Evolutionary conservation across 1,140 invertebrate genomes (phyloP).

Genomic region (Uloborus diversus): DNA sequence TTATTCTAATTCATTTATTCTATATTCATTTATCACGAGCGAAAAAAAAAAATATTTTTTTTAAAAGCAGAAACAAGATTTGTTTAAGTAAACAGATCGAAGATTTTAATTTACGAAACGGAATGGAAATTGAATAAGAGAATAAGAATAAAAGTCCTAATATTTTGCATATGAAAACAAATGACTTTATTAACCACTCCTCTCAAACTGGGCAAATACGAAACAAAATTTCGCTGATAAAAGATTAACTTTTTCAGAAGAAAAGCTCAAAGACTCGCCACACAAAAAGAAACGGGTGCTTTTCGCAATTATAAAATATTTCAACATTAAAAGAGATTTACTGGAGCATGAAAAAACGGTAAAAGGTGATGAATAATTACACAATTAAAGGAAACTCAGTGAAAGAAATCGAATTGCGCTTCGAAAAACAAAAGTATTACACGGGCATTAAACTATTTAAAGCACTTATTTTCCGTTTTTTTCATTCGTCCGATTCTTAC

Average conservation of each 20-base stretch:
- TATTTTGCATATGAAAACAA: conserved; percentile 26
- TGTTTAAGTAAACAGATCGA: conserved; percentile 8
- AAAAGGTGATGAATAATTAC: conserved; percentile 49
- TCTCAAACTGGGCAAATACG: conserved; percentile 25
- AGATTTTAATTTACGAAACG: conserved; percentile 15
- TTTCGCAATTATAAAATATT: conserved; percentile 48
- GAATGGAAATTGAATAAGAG: background rate
- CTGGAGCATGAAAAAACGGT: conserved; percentile 14
- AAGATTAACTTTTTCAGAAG: conserved; percentile 10
- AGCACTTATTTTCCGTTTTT: conserved; percentile 22
- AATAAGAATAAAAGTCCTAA: background rate
- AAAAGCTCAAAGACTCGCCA: background rate
- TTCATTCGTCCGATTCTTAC: background rate
- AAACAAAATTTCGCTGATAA: conserved; percentile 37
- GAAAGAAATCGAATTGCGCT: conserved; percentile 16
- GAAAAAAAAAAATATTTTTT: background rate
- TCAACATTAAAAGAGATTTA: background rate
- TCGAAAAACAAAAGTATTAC: background rate
- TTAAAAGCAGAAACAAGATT: background rate
- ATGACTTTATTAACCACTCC: conserved; percentile 47
- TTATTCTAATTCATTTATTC: background rate
- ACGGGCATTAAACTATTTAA: conserved; percentile 20
- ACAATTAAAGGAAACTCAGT: conserved; percentile 27
- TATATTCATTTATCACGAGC: conserved; percentile 7
- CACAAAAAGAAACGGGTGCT: background rate